Base-by-base conservation (phyloP, 1,140 invertebrate species). In the Scaptodrosophila lebanonensis region DNA sequence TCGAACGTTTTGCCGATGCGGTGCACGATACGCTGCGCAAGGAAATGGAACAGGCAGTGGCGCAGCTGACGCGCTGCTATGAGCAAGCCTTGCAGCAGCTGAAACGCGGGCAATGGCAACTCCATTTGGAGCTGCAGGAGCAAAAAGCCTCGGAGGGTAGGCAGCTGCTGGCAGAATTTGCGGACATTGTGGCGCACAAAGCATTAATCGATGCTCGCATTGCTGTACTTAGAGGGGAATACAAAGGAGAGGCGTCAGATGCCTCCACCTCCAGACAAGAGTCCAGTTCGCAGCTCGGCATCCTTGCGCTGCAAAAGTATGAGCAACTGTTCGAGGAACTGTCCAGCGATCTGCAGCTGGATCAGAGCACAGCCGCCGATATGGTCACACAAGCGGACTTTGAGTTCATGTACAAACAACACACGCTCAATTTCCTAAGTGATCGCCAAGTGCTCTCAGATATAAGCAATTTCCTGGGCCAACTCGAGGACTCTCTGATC, bases 111-210 rank as follows among this genome's bases (percentile, higher is more conserved):
- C 57, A 68, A 33, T 88, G 86, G 83, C 66, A 83, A 51, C n/a
- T n/a, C n/a, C 62, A 86, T 77, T 27, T 87, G 60, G 87, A 90
- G 88, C 3, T 25, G 3, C 73, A 88, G 66, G 83, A 89, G 73
- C 49, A 89, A 87, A 73, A 76, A 67, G 86, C 79, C 65, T 63
- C 82, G 56, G 79, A 89, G 86, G 90, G 87, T 86, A 88, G 89
- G 29, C 88, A 88, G 17, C 79, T 92, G n/a, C 73, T 94, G 54
- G 87, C 88, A 13, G 91, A 93, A 77, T 93, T 93, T 75, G 92
- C 92, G 13, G 93, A 94, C 83, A 89, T 94, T 32, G 89, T 93
- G 27, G 93, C 93, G 18, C 92, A 93, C 52, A 94, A 94, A 82
- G 92, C 93, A 27, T 87, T 94, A 22, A 90, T 94, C 15, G 93